These are phyloP conservation scores for Cherax destructor DNA, from an alignment of 1,140 invertebrate genomes.

Conservation along the genomic window DNA sequence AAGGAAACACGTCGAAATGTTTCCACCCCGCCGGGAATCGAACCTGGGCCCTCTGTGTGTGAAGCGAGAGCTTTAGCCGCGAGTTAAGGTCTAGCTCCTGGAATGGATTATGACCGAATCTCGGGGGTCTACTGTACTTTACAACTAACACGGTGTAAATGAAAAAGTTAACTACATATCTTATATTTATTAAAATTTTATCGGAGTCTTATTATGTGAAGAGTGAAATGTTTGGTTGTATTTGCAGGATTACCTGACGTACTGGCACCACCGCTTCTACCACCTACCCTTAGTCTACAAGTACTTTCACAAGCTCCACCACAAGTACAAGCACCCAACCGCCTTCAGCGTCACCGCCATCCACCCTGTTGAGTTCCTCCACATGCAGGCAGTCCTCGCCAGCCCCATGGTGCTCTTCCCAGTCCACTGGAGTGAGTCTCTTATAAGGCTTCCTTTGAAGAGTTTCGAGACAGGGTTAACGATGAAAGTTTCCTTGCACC, in stretches of 20 bases:
- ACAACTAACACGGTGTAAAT: too few relatives aligned
- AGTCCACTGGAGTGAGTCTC: slow-evolving; percentile 81
- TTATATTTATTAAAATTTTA: too few relatives aligned
- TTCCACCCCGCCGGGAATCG: too few relatives aligned
- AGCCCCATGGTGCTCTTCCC: slow-evolving; percentile 79
- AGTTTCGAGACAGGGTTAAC: not conserved
- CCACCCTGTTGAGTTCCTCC: slow-evolving; percentile 80
- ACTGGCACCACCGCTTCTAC: slow-evolving; percentile 82
- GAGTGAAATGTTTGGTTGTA: not conserved
- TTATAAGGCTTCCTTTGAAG: not conserved
- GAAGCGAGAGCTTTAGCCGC: too few relatives aligned
- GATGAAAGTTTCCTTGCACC: too few relatives aligned
- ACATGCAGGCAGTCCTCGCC: slow-evolving; percentile 77
- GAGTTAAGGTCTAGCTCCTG: too few relatives aligned
- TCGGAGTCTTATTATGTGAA: too few relatives aligned
- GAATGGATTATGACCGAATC: too few relatives aligned
- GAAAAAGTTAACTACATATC: too few relatives aligned
- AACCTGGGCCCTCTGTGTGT: too few relatives aligned
- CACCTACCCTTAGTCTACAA: slow-evolving; percentile 84
- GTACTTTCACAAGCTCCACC: slow-evolving; percentile 84
- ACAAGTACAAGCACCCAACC: slow-evolving; percentile 85
- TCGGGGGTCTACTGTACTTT: too few relatives aligned
- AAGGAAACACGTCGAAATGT: too few relatives aligned
- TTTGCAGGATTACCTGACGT: slow-evolving; percentile 82
- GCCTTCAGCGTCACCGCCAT: slow-evolving; percentile 85